Conservation (phyloP, 2,888 invertebrate genomes). For the Dorcus parallelipipedus region DNA sequence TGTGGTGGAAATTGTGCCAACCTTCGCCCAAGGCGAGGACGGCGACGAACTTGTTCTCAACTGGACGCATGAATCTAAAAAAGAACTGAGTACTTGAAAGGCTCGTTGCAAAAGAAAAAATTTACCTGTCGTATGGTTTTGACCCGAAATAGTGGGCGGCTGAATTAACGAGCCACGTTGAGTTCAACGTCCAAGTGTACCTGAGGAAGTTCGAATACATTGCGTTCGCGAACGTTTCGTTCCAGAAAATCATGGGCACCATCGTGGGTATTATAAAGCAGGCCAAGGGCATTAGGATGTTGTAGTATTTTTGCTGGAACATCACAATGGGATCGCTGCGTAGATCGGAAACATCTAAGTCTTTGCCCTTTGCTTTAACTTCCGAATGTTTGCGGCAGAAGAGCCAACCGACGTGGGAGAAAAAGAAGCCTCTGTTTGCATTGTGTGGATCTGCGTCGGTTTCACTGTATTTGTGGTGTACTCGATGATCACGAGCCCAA, state of each 20-base stretch:
- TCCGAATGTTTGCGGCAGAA: constrained; percentile 87
- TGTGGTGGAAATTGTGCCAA: constrained; percentile 86
- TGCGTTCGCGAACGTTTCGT: constrained; percentile 65
- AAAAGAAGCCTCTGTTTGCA: constrained; percentile 91
- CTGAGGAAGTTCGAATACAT: constrained; percentile 72
- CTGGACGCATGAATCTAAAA: constrained; percentile 62
- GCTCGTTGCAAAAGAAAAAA: neutral
- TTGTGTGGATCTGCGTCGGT: constrained; percentile 94
- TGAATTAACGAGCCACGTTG: constrained; percentile 89
- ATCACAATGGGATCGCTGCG: constrained; percentile 73
- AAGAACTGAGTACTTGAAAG: neutral
- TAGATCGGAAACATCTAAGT: constrained; percentile 81
- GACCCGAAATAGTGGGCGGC: constrained; percentile 81
- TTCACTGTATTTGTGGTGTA: constrained; percentile 91
- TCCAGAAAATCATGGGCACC: constrained; percentile 75
- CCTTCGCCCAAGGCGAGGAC: constrained; percentile 72
- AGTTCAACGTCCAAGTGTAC: constrained; percentile 76
- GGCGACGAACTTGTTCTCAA: constrained; percentile 67
- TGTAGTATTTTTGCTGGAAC: constrained; percentile 86
- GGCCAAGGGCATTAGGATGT: constrained; percentile 66
- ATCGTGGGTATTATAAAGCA: constrained; percentile 77
- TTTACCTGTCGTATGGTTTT: constrained; percentile 70
- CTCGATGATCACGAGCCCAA: constrained; percentile 78
- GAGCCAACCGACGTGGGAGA: constrained; percentile 94
- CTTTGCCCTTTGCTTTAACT: constrained; percentile 80